A percentile compares a stretch with the other conserved stretches of the same genome.
Conservation (phyloP, 2,797 vertebrate genomes). For the Ctenochaetus hawaiiensis region DNA sequence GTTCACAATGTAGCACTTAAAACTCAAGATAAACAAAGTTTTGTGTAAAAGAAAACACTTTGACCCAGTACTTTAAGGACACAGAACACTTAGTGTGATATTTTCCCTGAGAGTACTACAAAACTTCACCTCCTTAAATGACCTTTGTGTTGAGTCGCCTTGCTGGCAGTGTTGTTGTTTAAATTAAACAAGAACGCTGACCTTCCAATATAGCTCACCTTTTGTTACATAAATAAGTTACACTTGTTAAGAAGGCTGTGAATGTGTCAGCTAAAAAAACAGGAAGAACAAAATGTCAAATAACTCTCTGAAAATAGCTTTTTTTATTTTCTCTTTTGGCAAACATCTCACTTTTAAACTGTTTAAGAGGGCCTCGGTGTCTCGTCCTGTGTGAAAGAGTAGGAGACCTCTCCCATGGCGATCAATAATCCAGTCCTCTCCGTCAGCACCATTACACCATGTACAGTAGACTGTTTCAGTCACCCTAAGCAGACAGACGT, state of each 20-base stretch:
- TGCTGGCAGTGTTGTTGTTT: background rate
- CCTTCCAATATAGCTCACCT: background rate
- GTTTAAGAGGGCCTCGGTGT: background rate
- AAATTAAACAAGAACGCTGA: background rate
- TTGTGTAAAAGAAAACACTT: background rate
- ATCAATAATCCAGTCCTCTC: slow-evolving; percentile 52
- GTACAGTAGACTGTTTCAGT: slow-evolving; percentile 33
- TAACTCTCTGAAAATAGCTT: background rate
- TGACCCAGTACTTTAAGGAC: too few relatives aligned
- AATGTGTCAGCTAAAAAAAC: slow-evolving; percentile 1
- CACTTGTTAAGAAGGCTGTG: background rate
- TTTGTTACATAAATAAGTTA: background rate
- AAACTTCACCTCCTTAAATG: background rate
- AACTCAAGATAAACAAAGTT: too few relatives aligned
- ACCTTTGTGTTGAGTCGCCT: background rate
- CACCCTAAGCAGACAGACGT: slow-evolving; percentile 21
- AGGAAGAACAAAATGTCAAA: background rate
- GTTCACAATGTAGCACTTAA: background rate
- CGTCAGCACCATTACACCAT: slow-evolving; percentile 32
- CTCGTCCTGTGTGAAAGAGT: slow-evolving; percentile 4
- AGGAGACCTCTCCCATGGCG: slow-evolving; percentile 29
- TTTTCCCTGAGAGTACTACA: background rate
- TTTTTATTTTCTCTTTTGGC: background rate
- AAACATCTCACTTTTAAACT: background rate
- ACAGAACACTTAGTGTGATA: too few relatives aligned